Evolutionary conservation across 2,888 invertebrate genomes (phyloP).

Genomic region (Prenolepis imparis): DNA sequence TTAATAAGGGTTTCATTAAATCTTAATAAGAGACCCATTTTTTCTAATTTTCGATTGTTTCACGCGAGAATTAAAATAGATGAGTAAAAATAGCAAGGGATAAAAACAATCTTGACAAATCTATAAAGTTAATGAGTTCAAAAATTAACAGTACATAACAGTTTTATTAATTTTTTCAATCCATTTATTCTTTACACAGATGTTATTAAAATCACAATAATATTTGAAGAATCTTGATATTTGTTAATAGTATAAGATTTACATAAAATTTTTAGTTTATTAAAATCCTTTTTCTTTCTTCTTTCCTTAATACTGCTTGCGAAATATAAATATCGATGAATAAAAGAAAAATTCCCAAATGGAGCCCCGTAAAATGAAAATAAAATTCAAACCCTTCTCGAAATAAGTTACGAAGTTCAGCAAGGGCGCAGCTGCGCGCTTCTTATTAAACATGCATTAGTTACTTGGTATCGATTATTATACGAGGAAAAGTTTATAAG

Average conservation of each 20-base stretch:
- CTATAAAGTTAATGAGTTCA: background rate
- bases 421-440: background rate
- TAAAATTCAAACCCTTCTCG: conserved; percentile 4
- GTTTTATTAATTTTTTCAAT: background rate
- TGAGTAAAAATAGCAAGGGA: background rate
- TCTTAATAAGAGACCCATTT: conserved; percentile 3
- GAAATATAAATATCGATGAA: conserved; percentile 28
- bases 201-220: background rate
- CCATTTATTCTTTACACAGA: background rate
- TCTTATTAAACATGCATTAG: conserved; percentile 55
- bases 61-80: conserved; percentile 10
- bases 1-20: conserved; percentile 2
- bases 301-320: background rate
- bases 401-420: conserved; percentile 59
- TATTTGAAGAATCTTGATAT: conserved; percentile 27
- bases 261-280: conserved; percentile 2
- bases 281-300: background rate
- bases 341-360: conserved; percentile 21
- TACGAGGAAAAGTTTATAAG: conserved; percentile 64
- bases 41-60: conserved; percentile 24
- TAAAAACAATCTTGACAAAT: conserved; percentile 6
- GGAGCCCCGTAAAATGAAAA: conserved; percentile 20
- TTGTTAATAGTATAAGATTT: conserved; percentile 8
- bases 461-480: conserved; percentile 58
- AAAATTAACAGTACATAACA: background rate